Base-by-base conservation (phyloP, 2,113 vertebrate genomes). In the Gobius niger region DNA sequence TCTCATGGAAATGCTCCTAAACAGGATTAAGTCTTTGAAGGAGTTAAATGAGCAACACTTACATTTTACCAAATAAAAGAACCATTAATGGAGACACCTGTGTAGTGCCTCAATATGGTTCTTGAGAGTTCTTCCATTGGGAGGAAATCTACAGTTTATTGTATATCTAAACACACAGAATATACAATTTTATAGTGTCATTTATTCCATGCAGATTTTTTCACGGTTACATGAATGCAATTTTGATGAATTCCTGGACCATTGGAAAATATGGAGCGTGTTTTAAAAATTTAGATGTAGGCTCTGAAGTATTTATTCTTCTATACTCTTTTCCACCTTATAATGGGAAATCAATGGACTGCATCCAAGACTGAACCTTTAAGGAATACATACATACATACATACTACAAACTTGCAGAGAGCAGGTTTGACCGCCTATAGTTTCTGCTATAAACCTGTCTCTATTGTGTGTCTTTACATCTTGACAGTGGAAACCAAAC, bases 1-100 rank as follows among this genome's bases (percentile, higher is more conserved):
- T 81, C 76, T 82, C 76, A 75, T 76, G 65, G 70, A 89, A 82
- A 82, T 83, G 66, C 66, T 72, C 70, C 47, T 14, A 73, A 89
- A 86, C 65, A 76, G 74, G 80, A 87, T 87, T 81, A 84, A 69
- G 51, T n/a, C 44, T 57, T 76, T 83, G 46, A 67, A 56, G 69
- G 69, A 44, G 16, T 41, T 63, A 84, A 75, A 54, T 64, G 47
- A 74, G 19, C 65, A 42, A 12, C 60, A 7, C 60, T 74, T 71
- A 61, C 84, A 69, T 62, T 50, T 67, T 19, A 53, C n/a, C n/a
- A 8, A 70, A 76, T 59, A 70, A 82, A 77, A 67, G 49, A 52
- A 59, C 44, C 50, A 53, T 0, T 1, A 46, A 34, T 34, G 46
- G 62, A 70, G 72, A 80, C 73, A 68, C 63, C 70, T 75, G 75